phyloP scores from a whole-genome alignment of 2,888 invertebrate genomes.

The Lepeophtheirus nordmannii region DNA sequence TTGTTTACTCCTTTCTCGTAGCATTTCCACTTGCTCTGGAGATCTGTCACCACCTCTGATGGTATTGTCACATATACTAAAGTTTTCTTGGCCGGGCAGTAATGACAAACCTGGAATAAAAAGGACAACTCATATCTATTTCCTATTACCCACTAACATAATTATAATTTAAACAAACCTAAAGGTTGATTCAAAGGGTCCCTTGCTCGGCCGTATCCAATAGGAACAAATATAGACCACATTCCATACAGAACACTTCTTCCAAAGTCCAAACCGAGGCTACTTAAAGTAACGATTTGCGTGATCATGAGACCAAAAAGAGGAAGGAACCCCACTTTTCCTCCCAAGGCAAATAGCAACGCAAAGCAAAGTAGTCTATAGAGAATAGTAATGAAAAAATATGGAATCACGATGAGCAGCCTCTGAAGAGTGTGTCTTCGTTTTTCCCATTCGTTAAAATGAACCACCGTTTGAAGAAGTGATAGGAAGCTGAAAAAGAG shows the following conservation, averaged over 20 bases:
- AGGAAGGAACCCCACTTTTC: constrained; percentile 11
- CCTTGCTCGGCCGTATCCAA: constrained; percentile 13
- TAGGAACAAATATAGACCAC: constrained; percentile 9
- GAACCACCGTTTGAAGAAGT: constrained; percentile 18
- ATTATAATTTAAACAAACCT: neutral
- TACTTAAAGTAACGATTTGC: constrained; percentile 15
- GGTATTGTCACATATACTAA: constrained; percentile 1
- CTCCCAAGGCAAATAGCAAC: constrained; percentile 1
- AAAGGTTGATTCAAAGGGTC: constrained; percentile 15
- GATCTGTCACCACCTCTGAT: constrained; percentile 10
- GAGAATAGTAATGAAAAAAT: constrained; percentile 8
- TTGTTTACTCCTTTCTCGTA: constrained; percentile 21
- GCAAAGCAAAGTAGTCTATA: constrained; percentile 16
- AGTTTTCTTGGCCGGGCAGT: neutral
- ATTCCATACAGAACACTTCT: constrained; percentile 20
- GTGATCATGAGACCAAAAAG: constrained; percentile 7
- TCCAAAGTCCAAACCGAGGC: constrained; percentile 19
- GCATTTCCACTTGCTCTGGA: constrained; percentile 23
- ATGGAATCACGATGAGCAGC: constrained; percentile 9
- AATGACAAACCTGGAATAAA: neutral
- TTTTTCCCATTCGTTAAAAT: constrained; percentile 24
- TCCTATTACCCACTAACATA: neutral
- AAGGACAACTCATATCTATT: neutral
- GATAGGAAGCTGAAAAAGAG: constrained; percentile 18
- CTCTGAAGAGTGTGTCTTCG: constrained; percentile 14